Conservation (phyloP, 2,113 vertebrate species). For the Thalassarche chlororhynchos region DNA sequence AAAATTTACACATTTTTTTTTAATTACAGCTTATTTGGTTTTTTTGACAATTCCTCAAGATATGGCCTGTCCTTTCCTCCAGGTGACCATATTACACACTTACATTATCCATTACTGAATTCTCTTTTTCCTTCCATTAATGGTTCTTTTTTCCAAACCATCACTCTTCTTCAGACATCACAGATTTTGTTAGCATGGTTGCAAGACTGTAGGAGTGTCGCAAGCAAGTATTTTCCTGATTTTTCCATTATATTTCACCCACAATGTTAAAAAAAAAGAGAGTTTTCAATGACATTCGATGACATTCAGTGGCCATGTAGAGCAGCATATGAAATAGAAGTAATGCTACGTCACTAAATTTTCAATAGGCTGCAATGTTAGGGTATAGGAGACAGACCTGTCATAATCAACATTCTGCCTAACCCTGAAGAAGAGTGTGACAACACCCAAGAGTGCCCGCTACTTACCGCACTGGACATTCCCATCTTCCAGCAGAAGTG, state of each 20-base stretch:
- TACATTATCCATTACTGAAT: neutral
- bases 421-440: neutral
- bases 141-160: neutral
- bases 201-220: neutral
- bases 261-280: neutral
- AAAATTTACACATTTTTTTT: neutral
- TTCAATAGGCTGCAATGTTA: neutral
- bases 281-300: neutral
- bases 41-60: neutral
- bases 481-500: neutral
- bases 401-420: neutral
- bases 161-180: neutral
- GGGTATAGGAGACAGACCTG: neutral
- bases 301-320: neutral
- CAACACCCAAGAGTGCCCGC: neutral
- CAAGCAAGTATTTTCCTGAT: neutral
- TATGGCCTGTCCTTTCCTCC: neutral
- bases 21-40: neutral
- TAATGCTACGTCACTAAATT: neutral
- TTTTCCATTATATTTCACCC: neutral
- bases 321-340: neutral
- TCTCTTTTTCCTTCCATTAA: neutral
- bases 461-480: neutral
- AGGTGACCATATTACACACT: neutral
- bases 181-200: neutral